Base-by-base conservation (phyloP, 2,797 vertebrate genomes). In the Lepilemur septentrionalis region DNA sequence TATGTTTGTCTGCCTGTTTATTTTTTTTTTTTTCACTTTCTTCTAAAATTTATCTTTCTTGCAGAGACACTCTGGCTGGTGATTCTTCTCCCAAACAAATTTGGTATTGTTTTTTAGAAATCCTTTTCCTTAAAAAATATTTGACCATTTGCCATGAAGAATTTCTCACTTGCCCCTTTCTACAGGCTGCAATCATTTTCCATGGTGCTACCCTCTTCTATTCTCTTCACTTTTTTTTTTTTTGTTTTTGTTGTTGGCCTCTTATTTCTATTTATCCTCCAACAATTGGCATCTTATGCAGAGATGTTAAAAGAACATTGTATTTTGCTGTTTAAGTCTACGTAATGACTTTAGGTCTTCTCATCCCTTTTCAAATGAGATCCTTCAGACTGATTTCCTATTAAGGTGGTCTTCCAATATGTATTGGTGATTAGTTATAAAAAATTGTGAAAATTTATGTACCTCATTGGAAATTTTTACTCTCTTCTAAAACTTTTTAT, bases 101-200 rank as follows among this genome's bases (percentile, higher is more conserved):
- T 55, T 87, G 59, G 86, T 63, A 80, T 22, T 76, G 5, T 76
- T 30, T 88, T 96, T 88, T 93, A 84, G 30, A 87, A n/a, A 28
- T 87, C 5, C 0, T 20, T 84, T 84, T 87, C 14, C 23, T 79
- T 69, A 73, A 90, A 90, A 87, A 35, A 48, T 38, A 69, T 65
- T 72, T 95, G 75, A 43, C 50, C 32, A 79, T 35, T 22, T 55
- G 18, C 23, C 30, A 28, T 35, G 28, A 85, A 10, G 30, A 81
- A 73, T 61, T 79, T 70, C 22, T 32, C 7, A 17, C 20, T 46
- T 89, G 5, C 0, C 3, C 1, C 1, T 61, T 43, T 82, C 7
- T 4, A 52, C 5, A 94, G 22, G 23, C 28, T 73, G 1, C 14
- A 73, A 5, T 46, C 11, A 18, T 30, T 22, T 48, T n/a, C 3